phyloP scores from a whole-genome alignment of 2,888 invertebrate genomes.

The Amaurobius ferox region DNA sequence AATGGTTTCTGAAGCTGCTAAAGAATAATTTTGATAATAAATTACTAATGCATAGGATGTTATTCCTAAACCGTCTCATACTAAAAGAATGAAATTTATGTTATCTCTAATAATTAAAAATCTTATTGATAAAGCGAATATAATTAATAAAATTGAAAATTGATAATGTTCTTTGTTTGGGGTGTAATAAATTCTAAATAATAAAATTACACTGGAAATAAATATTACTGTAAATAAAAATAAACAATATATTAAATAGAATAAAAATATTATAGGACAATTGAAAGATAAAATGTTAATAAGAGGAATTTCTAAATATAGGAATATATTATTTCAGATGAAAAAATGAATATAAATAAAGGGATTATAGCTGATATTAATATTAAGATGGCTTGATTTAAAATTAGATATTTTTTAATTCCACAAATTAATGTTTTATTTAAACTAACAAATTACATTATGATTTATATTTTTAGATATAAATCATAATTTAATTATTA shows the following conservation, averaged over 20 bases:
- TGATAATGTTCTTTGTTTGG: conserved; percentile 80
- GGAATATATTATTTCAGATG: background rate
- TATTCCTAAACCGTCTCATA: too few species aligned
- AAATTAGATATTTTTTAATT: conserved; percentile 77
- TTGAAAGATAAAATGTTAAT: conserved; percentile 76
- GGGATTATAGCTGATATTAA: conserved; percentile 77
- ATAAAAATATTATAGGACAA: conserved; percentile 83
- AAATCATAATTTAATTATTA: too few species aligned
- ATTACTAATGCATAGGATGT: conserved; percentile 84
- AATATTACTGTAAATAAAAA: too few species aligned
- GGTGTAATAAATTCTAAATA: conserved; percentile 84
- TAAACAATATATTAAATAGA: conserved; percentile 83
- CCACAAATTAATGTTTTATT: conserved; percentile 22
- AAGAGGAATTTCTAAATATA: conserved; percentile 19
- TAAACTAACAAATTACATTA: conserved; percentile 75
- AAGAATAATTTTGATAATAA: conserved; percentile 84
- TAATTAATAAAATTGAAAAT: too few species aligned
- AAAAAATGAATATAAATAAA: background rate
- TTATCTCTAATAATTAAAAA: conserved; percentile 84
- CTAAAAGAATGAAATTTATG: conserved; percentile 84
- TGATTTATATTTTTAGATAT: background rate
- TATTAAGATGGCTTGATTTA: conserved; percentile 79
- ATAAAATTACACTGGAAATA: conserved; percentile 84
- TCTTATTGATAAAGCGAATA: conserved; percentile 84
- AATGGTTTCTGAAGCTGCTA: conserved; percentile 85